phyloP scores from a whole-genome alignment of 2,113 vertebrate genomes.

The Platanista minor region DNA sequence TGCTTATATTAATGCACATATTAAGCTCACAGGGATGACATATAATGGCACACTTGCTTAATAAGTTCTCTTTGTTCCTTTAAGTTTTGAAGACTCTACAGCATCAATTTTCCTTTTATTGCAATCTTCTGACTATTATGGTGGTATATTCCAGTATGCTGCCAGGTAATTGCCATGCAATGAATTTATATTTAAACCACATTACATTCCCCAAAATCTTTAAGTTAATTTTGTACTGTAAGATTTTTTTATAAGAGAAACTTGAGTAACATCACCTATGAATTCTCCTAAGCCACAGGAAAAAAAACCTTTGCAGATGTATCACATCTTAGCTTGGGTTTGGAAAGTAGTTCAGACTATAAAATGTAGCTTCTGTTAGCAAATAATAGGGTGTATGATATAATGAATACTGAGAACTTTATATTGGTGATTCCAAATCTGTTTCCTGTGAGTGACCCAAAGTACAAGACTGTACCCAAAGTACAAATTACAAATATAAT shows the following conservation, averaged over 20 bases:
- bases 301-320: not conserved
- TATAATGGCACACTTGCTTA: not conserved
- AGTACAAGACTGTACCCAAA: conserved; percentile 71
- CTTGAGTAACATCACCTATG: not conserved
- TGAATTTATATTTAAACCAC: not conserved
- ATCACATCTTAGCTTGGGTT: conserved; percentile 36
- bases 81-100: not conserved
- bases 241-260: not conserved
- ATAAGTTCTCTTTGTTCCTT: not conserved
- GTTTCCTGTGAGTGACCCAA: conserved; percentile 65
- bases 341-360: not conserved
- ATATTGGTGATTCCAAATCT: conserved; percentile 55
- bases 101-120: not conserved
- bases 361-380: conserved; percentile 29
- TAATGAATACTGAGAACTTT: conserved; percentile 65
- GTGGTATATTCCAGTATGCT: not conserved
- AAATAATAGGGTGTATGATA: conserved; percentile 33
- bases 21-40: not conserved
- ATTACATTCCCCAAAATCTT: not conserved
- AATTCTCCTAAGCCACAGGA: not conserved
- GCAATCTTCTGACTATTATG: not conserved
- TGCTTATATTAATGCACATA: not conserved
- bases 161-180: not conserved
- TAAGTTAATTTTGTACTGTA: not conserved
- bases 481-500: conserved; percentile 77